A percentile compares a stretch with the other conserved stretches of the same genome.
Conservation (phyloP, 2,888 invertebrate species). For the Synergus umbraculus region DNA sequence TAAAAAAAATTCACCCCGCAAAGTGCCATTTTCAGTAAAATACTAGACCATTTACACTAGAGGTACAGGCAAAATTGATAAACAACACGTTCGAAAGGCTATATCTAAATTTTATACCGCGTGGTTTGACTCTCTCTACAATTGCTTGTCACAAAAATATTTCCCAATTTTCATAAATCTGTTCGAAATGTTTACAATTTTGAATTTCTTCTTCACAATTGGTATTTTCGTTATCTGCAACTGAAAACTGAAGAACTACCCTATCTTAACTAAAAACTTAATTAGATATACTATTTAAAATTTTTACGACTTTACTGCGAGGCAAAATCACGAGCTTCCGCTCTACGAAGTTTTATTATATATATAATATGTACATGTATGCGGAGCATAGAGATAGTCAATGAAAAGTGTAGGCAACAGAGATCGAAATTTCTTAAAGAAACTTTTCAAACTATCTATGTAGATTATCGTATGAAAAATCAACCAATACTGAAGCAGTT, state of each 20-base stretch:
- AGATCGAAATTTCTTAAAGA: constrained; percentile 3
- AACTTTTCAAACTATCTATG: constrained; percentile 16
- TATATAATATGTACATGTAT: constrained; percentile 36
- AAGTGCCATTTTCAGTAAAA: not conserved
- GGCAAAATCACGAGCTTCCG: constrained; percentile 45
- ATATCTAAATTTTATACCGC: not conserved
- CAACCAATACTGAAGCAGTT: constrained; percentile 31
- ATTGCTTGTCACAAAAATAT: not conserved
- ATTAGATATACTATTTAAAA: not conserved
- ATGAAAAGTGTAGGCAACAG: constrained; percentile 31
- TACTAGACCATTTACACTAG: not conserved
- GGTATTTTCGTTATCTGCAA: not conserved
- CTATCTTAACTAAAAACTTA: constrained; percentile 26
- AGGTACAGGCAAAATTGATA: not conserved
- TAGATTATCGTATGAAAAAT: constrained; percentile 24
- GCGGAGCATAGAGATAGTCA: constrained; percentile 36
- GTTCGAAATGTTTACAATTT: constrained; percentile 5
- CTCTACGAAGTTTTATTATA: constrained; percentile 20
- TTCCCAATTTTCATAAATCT: not conserved
- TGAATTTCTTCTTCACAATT: not conserved
- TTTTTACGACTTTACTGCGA: constrained; percentile 41
- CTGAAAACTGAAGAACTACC: not conserved
- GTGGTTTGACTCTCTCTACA: not conserved
- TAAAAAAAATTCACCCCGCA: not conserved
- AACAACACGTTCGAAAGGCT: not conserved